Evolutionary conservation across 2,797 vertebrate genomes (phyloP), one percentile per base, ranked within the genome.

Genomic region (Buceros bicornis): DNA sequence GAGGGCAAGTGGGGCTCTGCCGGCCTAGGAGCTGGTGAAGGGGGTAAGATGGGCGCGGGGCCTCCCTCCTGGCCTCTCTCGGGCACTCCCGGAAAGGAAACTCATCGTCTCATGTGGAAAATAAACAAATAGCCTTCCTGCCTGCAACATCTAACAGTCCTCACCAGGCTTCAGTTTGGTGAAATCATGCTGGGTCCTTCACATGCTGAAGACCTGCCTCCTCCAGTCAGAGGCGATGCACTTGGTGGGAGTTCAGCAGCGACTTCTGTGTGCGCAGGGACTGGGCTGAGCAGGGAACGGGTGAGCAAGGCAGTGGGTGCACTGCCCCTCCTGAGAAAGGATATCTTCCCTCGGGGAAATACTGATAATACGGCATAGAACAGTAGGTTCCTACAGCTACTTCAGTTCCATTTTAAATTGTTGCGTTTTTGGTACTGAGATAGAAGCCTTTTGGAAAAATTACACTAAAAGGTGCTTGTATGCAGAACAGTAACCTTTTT

Each of bases 31-130:
- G 76, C 57, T 64, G 71, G 37, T 57, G 82, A 80, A 70, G 95
- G 96, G 26, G 35, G 48, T 33, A 91, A 76, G 50, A 89, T 93
- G 97, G 93, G 85, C 76, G 91, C 66, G 18, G 71, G 77, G 86
- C 56, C 28, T 90, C 20, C 37, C 61, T 79, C 35, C 93, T 73
- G 87, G 74, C 51, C 66, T 90, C 57, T 43, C 66, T 65, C 48
- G 15, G 31, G 40, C 87, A 56, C 33, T 25, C 37, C 2, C 82
- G 31, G 91, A 37, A 31, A 13, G 61, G 71, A 90, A 79, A 31
- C 7, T 29, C 17, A 10, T 74, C 42, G 3, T 66, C 62, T 62
- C 62, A 3, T n/a, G 51, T 40, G 31, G 42, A 64, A 89, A 58
- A 58, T 0, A 15, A 45, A 35, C 17, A 35, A 69, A 53, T 6